These are phyloP conservation scores for Porites cylindrica DNA, from an alignment of 92 coral and sea anemone genomes.

Conservation along the genomic window DNA sequence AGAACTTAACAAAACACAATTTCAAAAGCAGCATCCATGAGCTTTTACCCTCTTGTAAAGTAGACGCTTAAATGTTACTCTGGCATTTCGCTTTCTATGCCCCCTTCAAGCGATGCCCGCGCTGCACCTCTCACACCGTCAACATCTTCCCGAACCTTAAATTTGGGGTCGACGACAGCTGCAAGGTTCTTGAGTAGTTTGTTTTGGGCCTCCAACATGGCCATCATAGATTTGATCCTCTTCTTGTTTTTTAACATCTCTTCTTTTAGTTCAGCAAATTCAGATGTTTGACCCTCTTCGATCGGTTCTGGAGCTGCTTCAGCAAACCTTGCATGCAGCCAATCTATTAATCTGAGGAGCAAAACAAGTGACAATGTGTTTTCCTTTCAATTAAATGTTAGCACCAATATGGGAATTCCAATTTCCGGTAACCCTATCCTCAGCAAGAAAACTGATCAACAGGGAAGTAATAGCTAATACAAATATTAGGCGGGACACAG, in stretches of 20 bases:
- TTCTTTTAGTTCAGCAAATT: slow-evolving; percentile 4
- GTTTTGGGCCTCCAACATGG: slow-evolving; percentile 46
- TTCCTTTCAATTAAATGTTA: background rate
- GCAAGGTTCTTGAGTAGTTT: slow-evolving; percentile 27
- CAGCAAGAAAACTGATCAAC: no score
- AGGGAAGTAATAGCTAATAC: no score
- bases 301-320: slow-evolving; percentile 18
- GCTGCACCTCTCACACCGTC: slow-evolving; percentile 1
- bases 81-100: background rate
- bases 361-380: background rate
- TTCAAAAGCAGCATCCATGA: background rate
- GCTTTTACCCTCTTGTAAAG: background rate
- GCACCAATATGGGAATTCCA: no score
- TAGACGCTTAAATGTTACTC: background rate
- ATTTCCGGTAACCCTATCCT: no score
- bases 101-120: background rate
- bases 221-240: slow-evolving; percentile 41
- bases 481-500: no score
- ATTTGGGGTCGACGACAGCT: slow-evolving; percentile 21
- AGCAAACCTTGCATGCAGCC: slow-evolving; percentile 31
- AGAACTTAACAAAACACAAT: background rate
- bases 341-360: slow-evolving; percentile 6
- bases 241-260: slow-evolving; percentile 47
- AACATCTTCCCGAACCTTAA: background rate
- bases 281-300: slow-evolving; percentile 20